phyloP scores from a whole-genome alignment of 2,888 invertebrate genomes.

The Orthosia incerta region DNA sequence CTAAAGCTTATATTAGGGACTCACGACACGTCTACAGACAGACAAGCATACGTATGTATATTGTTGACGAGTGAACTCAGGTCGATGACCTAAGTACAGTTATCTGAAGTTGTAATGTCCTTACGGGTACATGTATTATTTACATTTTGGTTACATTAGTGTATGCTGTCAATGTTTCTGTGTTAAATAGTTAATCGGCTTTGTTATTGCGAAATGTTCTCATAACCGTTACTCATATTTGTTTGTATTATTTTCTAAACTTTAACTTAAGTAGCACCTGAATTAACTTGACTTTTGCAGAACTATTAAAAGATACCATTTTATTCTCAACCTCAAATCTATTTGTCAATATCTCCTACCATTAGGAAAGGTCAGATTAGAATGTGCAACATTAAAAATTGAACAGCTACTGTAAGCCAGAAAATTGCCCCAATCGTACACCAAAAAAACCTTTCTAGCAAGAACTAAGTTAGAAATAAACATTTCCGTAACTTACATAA shows the following conservation, averaged over 20 bases:
- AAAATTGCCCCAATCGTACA: slow-evolving; percentile 51
- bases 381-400: slow-evolving; percentile 36
- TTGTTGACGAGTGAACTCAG: slow-evolving; percentile 40
- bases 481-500: slow-evolving; percentile 57
- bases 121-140: slow-evolving; percentile 45
- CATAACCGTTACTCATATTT: not conserved
- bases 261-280: not conserved
- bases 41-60: slow-evolving; percentile 10
- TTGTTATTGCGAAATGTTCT: not conserved
- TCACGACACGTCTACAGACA: slow-evolving; percentile 57
- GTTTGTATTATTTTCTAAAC: not conserved
- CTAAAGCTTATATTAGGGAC: slow-evolving; percentile 52
- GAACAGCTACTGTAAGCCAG: slow-evolving; percentile 31
- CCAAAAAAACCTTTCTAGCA: slow-evolving; percentile 39
- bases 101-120: slow-evolving; percentile 56
- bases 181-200: slow-evolving; percentile 1
- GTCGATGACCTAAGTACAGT: slow-evolving; percentile 62
- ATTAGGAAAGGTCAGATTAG: slow-evolving; percentile 32
- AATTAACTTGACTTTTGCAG: not conserved
- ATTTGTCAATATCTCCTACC: slow-evolving; percentile 25
- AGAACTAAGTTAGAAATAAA: slow-evolving; percentile 39
- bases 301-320: slow-evolving; percentile 40
- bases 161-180: slow-evolving; percentile 1
- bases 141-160: slow-evolving; percentile 39
- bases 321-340: slow-evolving; percentile 13